Percentiles rank a stretch among this genome's conserved stretches.
Conservation (phyloP, 1,140 invertebrate genomes). For the Zaprionus davidi region DNA sequence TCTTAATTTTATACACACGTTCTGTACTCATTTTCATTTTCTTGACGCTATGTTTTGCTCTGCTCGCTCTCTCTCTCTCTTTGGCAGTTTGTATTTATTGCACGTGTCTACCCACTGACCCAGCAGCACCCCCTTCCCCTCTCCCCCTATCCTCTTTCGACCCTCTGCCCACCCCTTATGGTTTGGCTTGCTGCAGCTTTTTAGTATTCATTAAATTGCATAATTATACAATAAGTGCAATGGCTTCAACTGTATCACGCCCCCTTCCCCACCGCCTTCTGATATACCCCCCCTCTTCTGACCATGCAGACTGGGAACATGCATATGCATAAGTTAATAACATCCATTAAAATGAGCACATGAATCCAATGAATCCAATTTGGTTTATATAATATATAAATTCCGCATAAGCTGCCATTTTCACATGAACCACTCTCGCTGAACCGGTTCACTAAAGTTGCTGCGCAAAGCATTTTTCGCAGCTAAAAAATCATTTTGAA, state of each 20-base stretch:
- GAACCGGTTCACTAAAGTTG: constrained; percentile 8
- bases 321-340: constrained; percentile 31
- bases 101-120: constrained; percentile 32
- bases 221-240: constrained; percentile 82
- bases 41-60: constrained; percentile 53
- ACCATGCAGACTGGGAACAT: background rate
- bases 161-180: constrained; percentile 3
- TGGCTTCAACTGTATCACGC: constrained; percentile 55
- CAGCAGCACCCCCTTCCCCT: background rate
- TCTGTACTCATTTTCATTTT: constrained; percentile 65
- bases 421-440: background rate
- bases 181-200: constrained; percentile 53
- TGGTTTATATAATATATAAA: constrained; percentile 9
- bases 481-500: background rate
- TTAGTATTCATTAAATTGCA: constrained; percentile 82
- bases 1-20: constrained; percentile 78
- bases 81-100: constrained; percentile 69
- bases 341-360: constrained; percentile 19
- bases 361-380: constrained; percentile 2
- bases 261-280: background rate
- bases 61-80: constrained; percentile 2
- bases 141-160: background rate
- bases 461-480: background rate
- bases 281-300: background rate
- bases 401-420: constrained; percentile 4